Evolutionary conservation across 2,113 vertebrate species (phyloP).

Genomic region (Sitta europaea): DNA sequence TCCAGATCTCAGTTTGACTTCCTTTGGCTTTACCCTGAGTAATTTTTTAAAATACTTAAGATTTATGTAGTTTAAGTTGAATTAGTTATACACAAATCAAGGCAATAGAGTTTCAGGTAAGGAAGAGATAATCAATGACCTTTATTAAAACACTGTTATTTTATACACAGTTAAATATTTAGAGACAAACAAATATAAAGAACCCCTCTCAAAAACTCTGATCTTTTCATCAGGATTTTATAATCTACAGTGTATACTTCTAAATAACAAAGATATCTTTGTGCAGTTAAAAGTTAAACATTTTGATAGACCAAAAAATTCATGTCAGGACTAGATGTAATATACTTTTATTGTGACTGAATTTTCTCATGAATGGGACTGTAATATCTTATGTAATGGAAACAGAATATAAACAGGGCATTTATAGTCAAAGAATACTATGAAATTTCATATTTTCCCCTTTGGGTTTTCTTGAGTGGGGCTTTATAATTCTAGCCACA

Average conservation of each 20-base stretch:
- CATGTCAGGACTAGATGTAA: not conserved
- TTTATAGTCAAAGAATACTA: not conserved
- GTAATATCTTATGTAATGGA: not conserved
- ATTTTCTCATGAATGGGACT: not conserved
- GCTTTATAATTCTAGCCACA: not conserved
- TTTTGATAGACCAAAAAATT: not conserved
- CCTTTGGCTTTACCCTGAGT: not conserved
- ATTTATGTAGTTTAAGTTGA: not conserved
- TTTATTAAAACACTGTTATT: not conserved
- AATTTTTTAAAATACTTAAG: not conserved
- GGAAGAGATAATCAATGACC: not conserved
- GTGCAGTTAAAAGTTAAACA: not conserved
- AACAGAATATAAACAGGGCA: not conserved
- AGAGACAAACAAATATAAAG: not conserved
- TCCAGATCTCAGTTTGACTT: not conserved
- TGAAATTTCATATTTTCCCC: not conserved
- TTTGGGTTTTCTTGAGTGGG: not conserved
- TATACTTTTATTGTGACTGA: not conserved
- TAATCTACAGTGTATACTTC: not conserved
- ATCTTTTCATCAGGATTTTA: not conserved
- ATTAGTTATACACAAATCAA: not conserved
- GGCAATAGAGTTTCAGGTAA: not conserved
- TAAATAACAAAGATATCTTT: not conserved
- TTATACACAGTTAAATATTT: not conserved
- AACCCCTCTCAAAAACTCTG: not conserved